Evolutionary conservation across 2,797 vertebrate species (phyloP).

Genomic region (Anabas testudineus): DNA sequence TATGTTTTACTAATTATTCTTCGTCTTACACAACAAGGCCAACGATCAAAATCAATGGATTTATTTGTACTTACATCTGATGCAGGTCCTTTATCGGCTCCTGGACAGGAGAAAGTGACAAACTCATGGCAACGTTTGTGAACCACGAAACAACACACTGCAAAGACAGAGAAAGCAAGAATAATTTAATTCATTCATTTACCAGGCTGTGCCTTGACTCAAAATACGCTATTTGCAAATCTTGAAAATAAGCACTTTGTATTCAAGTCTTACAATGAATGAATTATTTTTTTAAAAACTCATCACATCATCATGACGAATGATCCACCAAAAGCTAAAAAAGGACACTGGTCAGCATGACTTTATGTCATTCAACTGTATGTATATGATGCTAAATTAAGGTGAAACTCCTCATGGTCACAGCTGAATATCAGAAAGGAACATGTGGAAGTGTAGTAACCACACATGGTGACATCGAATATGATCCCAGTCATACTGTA

Average conservation of each 20-base stretch:
- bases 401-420: neutral
- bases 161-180: slow-evolving; percentile 28
- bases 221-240: neutral
- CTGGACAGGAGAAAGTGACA: slow-evolving; percentile 96
- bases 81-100: slow-evolving; percentile 94
- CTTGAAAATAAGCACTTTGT: neutral
- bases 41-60: neutral
- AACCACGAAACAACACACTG: slow-evolving; percentile 98
- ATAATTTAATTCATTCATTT: no score
- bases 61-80: slow-evolving; percentile 91
- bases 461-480: neutral
- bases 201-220: neutral
- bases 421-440: neutral
- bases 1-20: neutral
- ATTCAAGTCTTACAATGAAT: no score
- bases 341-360: neutral
- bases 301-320: neutral
- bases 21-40: neutral
- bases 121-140: slow-evolving; percentile 99
- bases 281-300: no score
- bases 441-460: neutral
- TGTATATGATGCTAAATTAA: neutral
- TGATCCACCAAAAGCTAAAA: neutral
- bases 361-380: neutral
- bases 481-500: neutral